A percentile compares a stretch with the other conserved stretches of the same genome.
Evolutionary conservation across 2,797 vertebrate genomes (phyloP).

Genomic region (Buceros bicornis): DNA sequence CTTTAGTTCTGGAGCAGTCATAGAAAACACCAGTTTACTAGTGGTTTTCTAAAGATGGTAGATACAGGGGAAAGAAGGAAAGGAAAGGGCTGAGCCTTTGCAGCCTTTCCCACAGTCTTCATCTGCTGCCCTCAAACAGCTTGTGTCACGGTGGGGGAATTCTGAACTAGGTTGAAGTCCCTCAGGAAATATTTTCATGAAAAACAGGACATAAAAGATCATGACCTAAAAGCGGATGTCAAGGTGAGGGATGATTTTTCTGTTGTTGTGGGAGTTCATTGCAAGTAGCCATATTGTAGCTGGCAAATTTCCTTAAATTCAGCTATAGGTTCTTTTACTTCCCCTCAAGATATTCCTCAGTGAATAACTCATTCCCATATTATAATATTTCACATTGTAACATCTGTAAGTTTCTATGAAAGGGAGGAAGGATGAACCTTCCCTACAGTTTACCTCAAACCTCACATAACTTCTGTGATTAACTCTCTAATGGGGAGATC

Average conservation of each 20-base stretch:
- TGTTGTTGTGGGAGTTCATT: not conserved
- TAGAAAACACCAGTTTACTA: not conserved
- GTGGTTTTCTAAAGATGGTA: not conserved
- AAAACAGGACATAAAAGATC: not conserved
- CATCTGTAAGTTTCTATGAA: not conserved
- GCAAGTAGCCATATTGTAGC: not conserved
- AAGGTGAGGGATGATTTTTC: not conserved
- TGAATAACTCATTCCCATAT: not conserved
- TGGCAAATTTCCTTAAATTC: not conserved
- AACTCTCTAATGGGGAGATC: not conserved
- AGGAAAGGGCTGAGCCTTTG: not conserved
- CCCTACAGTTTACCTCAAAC: not conserved
- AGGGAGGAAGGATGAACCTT: not conserved
- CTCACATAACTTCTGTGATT: not conserved
- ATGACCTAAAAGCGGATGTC: constrained; percentile 19
- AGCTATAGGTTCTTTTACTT: not conserved
- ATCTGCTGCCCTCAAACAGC: not conserved
- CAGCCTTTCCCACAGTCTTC: not conserved
- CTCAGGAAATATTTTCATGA: not conserved
- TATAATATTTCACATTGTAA: not conserved
- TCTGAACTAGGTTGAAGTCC: constrained; percentile 10
- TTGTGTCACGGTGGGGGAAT: not conserved
- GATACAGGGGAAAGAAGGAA: not conserved
- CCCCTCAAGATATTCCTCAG: not conserved
- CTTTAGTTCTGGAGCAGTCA: not conserved